Evolutionary conservation across 2,888 invertebrate genomes (phyloP).

Genomic region (Drosophila paramelanica): DNA sequence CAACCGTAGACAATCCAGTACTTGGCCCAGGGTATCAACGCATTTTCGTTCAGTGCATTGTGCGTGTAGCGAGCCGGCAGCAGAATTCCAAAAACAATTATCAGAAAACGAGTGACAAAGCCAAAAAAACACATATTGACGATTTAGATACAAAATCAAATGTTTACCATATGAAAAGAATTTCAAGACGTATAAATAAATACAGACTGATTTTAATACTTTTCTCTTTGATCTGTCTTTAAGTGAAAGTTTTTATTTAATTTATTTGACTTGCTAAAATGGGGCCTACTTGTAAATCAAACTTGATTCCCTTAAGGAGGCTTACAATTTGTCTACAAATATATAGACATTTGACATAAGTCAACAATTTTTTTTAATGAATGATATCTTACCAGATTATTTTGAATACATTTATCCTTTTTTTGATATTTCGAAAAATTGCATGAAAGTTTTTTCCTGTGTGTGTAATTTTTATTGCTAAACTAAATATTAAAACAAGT

Average conservation of each 20-base stretch:
- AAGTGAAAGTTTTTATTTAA: neutral
- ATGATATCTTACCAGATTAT: neutral
- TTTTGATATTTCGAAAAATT: too few relatives aligned
- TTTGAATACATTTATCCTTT: neutral
- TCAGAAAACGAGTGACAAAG: conserved; percentile 43
- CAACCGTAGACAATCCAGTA: conserved; percentile 89
- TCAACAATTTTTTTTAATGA: too few relatives aligned
- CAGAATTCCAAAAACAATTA: conserved; percentile 55
- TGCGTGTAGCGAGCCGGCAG: conserved; percentile 60
- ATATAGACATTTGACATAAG: too few relatives aligned
- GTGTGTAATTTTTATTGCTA: too few relatives aligned
- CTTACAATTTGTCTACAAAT: too few relatives aligned
- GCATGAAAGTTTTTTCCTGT: too few relatives aligned
- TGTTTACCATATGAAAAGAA: neutral
- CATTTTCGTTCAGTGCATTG: conserved; percentile 30
- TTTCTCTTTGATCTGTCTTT: conserved; percentile 1
- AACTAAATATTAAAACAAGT: too few relatives aligned
- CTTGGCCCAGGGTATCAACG: conserved; percentile 54
- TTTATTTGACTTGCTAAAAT: neutral
- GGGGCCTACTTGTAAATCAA: conserved; percentile 24
- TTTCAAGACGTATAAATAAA: conserved; percentile 6
- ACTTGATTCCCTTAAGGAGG: neutral
- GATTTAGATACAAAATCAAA: conserved; percentile 9
- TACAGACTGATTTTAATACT: neutral
- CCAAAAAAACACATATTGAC: conserved; percentile 46